Evolutionary conservation across 2,113 vertebrate species (phyloP).

Genomic region (Gnathonemus echidnorhynchus): DNA sequence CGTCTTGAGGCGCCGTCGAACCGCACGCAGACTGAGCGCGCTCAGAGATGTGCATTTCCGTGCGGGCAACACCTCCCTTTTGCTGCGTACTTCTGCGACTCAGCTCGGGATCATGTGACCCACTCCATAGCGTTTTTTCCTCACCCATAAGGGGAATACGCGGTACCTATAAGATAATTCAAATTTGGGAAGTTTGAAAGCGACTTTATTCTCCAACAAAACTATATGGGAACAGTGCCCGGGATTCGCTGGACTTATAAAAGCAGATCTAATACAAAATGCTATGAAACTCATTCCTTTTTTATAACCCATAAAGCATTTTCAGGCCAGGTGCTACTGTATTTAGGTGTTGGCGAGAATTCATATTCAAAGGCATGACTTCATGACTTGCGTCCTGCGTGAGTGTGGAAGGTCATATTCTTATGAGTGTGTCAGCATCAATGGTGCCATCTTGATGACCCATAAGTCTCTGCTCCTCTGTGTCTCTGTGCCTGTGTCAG

Average conservation of each 20-base stretch:
- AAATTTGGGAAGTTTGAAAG: background rate
- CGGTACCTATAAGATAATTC: background rate
- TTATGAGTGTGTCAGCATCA: background rate
- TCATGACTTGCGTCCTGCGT: background rate
- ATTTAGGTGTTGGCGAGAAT: background rate
- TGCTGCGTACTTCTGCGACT: background rate
- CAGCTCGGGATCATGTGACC: background rate
- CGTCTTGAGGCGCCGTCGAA: background rate
- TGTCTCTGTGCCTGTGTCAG: background rate
- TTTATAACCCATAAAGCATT: background rate
- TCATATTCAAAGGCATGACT: background rate
- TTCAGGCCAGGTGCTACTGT: background rate
- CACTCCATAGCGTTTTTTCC: background rate
- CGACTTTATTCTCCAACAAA: background rate
- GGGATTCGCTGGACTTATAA: background rate
- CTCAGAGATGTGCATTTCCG: background rate
- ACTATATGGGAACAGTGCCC: background rate
- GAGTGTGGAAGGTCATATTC: background rate
- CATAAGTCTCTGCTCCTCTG: background rate
- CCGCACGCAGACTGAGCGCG: too few relatives aligned
- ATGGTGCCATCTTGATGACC: background rate
- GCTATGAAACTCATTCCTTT: background rate
- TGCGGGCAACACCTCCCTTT: background rate
- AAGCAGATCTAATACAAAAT: background rate
- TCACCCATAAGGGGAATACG: background rate